Evolutionary conservation across 2,888 invertebrate genomes (phyloP).

Genomic region (Ichneumoninae sp.): DNA sequence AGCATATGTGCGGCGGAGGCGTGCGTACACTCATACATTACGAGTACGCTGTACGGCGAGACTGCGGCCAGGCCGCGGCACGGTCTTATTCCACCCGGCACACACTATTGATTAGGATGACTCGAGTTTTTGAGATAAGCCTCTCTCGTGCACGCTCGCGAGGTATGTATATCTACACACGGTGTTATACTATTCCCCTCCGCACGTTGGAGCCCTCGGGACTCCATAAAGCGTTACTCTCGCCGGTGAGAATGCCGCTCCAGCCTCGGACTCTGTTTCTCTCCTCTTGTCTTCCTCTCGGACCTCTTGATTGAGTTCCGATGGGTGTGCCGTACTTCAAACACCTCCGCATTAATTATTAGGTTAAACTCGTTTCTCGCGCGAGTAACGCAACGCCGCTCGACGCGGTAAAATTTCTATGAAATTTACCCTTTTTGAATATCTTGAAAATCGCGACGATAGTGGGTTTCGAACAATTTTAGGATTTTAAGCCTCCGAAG

Average conservation of each 20-base stretch:
- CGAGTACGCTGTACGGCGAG: constrained; percentile 24
- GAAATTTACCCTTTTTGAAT: neutral
- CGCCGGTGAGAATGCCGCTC: constrained; percentile 50
- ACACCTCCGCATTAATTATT: constrained; percentile 81
- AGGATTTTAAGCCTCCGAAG: neutral
- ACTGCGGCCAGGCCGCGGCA: constrained; percentile 65
- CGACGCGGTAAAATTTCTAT: constrained; percentile 15
- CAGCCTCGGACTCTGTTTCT: constrained; percentile 66
- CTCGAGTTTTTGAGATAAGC: constrained; percentile 79
- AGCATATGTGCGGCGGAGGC: constrained; percentile 3
- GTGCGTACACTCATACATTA: constrained; percentile 40
- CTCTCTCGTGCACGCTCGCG: constrained; percentile 58
- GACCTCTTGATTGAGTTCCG: constrained; percentile 81
- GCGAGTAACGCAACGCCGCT: constrained; percentile 33
- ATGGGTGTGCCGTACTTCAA: constrained; percentile 81
- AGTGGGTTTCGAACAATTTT: neutral
- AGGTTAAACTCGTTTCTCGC: constrained; percentile 71
- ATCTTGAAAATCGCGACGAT: neutral
- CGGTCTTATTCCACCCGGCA: constrained; percentile 74
- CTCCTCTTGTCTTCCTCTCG: constrained; percentile 66
- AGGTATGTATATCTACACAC: constrained; percentile 19
- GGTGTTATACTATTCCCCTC: constrained; percentile 28
- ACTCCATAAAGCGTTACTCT: constrained; percentile 54
- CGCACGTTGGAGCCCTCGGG: constrained; percentile 40
- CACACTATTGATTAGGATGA: constrained; percentile 81